phyloP scores from a whole-genome alignment of 2,113 vertebrate genomes.

The Lampris megalopsis region DNA sequence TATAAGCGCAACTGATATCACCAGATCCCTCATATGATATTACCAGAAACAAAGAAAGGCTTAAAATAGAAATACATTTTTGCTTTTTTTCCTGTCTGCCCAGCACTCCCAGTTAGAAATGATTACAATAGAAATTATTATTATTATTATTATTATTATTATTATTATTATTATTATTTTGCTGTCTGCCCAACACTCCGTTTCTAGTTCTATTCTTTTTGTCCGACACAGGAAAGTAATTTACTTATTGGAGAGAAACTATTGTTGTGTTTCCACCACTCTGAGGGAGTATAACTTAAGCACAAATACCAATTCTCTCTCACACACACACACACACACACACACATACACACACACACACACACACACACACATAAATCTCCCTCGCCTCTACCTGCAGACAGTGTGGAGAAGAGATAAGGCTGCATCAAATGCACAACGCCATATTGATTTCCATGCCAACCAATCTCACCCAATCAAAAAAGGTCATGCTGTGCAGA shows the following conservation, averaged over 20 bases:
- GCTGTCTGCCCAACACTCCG: conserved; percentile 7
- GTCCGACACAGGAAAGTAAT: conserved; percentile 65
- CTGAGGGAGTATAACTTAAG: conserved; percentile 39
- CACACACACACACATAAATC: conserved; percentile 31
- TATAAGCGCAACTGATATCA: no score
- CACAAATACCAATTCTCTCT: conserved; percentile 17
- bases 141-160: no score
- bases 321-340: conserved; percentile 6
- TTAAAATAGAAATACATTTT: neutral
- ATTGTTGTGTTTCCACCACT: conserved; percentile 63
- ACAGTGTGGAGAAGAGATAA: conserved; percentile 81
- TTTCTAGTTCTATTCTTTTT: conserved; percentile 46
- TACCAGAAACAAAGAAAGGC: conserved; percentile 16
- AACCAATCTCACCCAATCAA: conserved; percentile 85
- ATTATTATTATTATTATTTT: neutral
- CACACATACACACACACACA: conserved; percentile 11
- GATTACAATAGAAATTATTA: no score
- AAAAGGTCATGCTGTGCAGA: conserved; percentile 83
- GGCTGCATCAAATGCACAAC: conserved; percentile 79
- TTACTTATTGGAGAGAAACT: conserved; percentile 67
- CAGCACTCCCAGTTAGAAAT: neutral
- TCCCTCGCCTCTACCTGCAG: conserved; percentile 75
- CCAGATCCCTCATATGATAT: neutral
- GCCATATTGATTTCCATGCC: conserved; percentile 84
- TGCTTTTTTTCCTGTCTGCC: conserved; percentile 26